Evolutionary conservation across 2,113 vertebrate species (phyloP), one percentile per base, ranked within the genome.

Genomic region (Bos indicus): DNA sequence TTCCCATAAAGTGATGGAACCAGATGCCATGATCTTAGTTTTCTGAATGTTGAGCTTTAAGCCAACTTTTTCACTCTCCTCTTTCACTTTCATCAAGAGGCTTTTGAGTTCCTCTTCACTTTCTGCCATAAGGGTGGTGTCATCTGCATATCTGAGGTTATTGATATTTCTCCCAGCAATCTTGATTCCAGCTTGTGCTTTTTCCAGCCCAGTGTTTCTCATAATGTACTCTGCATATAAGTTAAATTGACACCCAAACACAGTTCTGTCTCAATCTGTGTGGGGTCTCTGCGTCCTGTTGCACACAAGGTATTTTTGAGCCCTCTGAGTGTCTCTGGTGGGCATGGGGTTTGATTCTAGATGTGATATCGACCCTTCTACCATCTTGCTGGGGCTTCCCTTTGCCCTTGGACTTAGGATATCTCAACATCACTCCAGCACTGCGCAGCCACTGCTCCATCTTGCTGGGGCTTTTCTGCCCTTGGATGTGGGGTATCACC

Each of bases 311-410:
- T n/a, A 64, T 64, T 16, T 64, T 19, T 64, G 62, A 64, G 62
- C 62, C 30, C 16, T 17, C 62, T n/a, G 62, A 19, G 16, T 0
- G 0, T 64, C 62, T 64, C 62, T n/a, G 62, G 33, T 4, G 1
- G 62, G 33, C n/a, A 64, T 64, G 62, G 62, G 62, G 33, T 64
- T 64, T 64, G 33, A 64, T n/a, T 64, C 33, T 64, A 64, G 16
- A 64, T 0, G 0, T 64, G 30, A 9, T 64, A 64, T 17, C 6
- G 2, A n/a, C 33, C 62, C 33, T n/a, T 33, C 62, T n/a, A n/a
- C 33, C 62, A 64, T n/a, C 62, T 19, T 64, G 16, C 7, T 64
- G 33, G 62, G 7, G 15, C 62, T 67, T 67, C 30, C 62, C 30
- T 64, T 64, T 64, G 62, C 3, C 33, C 62, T 67, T 67, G 30